Evolutionary conservation across 2,113 vertebrate genomes (phyloP).

Genomic region (Odontophorus gujanensis): DNA sequence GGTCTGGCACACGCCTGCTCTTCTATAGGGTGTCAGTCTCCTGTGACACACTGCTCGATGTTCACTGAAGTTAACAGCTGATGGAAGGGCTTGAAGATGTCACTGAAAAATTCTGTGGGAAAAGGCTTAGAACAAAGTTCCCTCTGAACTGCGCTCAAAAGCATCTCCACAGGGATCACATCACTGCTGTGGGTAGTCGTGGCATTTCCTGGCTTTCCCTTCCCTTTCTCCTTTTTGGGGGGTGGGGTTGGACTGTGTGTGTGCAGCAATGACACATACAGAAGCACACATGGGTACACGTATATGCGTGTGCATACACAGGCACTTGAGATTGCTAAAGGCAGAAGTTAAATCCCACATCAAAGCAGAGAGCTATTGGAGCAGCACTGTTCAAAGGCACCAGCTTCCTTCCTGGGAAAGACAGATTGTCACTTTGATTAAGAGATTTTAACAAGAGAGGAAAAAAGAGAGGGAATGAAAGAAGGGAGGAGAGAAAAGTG

Average conservation of each 20-base stretch:
- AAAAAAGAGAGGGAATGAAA: not conserved
- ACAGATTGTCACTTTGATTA: constrained; percentile 78
- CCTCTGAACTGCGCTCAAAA: not conserved
- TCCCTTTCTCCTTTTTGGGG: not conserved
- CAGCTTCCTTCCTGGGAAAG: constrained; percentile 57
- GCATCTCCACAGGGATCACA: not conserved
- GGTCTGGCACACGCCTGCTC: not conserved
- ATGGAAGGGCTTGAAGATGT: not conserved
- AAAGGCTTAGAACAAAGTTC: not conserved
- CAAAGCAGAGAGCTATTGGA: constrained; percentile 66
- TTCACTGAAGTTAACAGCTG: not conserved
- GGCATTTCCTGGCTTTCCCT: not conserved
- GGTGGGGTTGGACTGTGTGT: not conserved
- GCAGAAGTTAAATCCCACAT: constrained; percentile 74
- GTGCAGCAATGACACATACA: not conserved
- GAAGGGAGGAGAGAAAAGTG: not conserved
- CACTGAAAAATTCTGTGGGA: not conserved
- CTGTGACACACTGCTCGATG: not conserved
- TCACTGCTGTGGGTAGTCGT: accelerated
- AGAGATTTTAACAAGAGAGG: constrained; percentile 54
- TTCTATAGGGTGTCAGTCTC: not conserved
- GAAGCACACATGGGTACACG: not conserved
- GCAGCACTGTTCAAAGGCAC: constrained; percentile 55
- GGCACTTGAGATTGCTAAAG: constrained; percentile 51
- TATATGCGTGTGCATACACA: not conserved